Evolutionary conservation across 2,113 vertebrate species (phyloP).

Genomic region (Chionodraco myersi): DNA sequence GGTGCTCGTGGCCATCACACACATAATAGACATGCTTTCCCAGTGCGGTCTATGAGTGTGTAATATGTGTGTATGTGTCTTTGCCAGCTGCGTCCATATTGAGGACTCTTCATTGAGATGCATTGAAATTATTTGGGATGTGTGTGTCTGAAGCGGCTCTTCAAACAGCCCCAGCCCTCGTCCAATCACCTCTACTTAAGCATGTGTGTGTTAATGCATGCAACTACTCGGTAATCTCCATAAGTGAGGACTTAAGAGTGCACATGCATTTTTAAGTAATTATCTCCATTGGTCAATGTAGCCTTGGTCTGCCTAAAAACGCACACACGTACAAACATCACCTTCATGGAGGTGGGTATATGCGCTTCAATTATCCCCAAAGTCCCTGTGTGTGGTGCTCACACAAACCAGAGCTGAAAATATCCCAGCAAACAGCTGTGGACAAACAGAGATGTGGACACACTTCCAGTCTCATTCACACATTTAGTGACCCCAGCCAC

Average conservation of each 20-base stretch:
- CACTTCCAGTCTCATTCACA: conserved; percentile 50
- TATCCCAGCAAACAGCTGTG: conserved; percentile 61
- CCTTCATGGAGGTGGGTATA: background rate
- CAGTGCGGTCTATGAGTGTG: conserved; percentile 23
- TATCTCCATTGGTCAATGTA: conserved; percentile 55
- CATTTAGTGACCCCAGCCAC: conserved; percentile 36
- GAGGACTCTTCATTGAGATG: conserved; percentile 76
- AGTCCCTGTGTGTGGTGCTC: conserved; percentile 40
- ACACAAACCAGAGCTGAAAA: conserved; percentile 56
- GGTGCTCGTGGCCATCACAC: conserved; percentile 55
- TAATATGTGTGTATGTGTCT: conserved; percentile 36
- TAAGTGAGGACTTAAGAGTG: conserved; percentile 61
- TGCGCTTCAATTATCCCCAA: conserved; percentile 48
- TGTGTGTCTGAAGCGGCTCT: conserved; percentile 66
- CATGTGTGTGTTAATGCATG: conserved; percentile 33
- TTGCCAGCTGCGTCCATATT: conserved; percentile 65
- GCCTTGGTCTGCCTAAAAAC: conserved; percentile 1
- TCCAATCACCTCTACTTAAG: conserved; percentile 40
- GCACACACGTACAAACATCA: background rate
- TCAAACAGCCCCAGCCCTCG: conserved; percentile 56
- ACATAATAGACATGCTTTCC: conserved; percentile 30
- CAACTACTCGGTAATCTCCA: conserved; percentile 61
- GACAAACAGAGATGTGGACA: conserved; percentile 54
- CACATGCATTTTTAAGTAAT: conserved; percentile 64
- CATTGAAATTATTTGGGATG: conserved; percentile 70